Base-by-base conservation (phyloP, 2,113 vertebrate species). In the Haplotaxodon microlepis region DNA sequence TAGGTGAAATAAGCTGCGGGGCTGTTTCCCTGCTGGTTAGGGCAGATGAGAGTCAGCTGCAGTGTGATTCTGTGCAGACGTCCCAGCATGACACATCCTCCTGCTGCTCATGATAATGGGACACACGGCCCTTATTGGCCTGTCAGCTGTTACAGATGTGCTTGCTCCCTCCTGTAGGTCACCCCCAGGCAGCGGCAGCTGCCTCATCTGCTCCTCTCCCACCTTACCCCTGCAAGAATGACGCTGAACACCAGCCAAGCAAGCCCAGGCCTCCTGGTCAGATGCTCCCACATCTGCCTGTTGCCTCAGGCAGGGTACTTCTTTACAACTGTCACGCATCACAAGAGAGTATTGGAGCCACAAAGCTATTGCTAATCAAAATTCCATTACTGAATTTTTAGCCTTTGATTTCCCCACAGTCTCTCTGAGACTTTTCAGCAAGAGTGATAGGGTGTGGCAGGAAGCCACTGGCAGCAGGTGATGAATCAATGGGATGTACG, bases 401-500 rank as follows among this genome's bases (percentile, higher is more conserved):
- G 71, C 27, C 57, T 82, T 76, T 89, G 90, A 93, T 93, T 91
- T 92, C 92, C 91, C 92, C 86, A 71, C 91, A 92, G 91, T 82
- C 59, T 95, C 92, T 87, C 38, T 92, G 94, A 90, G 54, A 91
- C 92, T 90, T 96, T 96, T 94, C 83, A 95, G 82, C 84, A 93
- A 90, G 91, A 89, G 79, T 88, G 92, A 93, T 86, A 51, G 84
- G 85, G 89, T 89, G 90, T 89, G 96, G 90, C 95, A 96, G 92
- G 95, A 94, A 93, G 92, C 79, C 89, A 91, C 95, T 92, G 96
- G 81, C 85, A 94, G 95, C 93, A 94, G 85, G 90, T 85, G 38
- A 94, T 96, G 96, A 96, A 97, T 97, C 94, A 96, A 89, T 86
- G 89, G 89, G 86, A 96, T 95, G 95, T 93, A 88, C 12, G 56